Evolutionary conservation across 2,797 vertebrate genomes (phyloP), one percentile per base, ranked within the genome.

Genomic region (Eupleurogrammus muticus): DNA sequence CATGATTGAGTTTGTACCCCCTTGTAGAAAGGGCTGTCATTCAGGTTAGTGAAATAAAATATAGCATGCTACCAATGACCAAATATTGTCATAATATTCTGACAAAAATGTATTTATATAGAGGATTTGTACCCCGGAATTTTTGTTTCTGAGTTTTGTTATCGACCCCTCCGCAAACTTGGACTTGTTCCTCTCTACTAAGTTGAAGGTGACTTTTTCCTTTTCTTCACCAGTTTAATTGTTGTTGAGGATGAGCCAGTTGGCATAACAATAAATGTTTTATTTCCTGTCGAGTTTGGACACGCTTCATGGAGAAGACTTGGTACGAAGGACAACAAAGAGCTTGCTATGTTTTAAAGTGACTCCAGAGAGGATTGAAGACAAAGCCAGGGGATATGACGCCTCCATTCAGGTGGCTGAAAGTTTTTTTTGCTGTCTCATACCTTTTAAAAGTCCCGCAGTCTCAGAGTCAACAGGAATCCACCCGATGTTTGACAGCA

Each of bases 331-430:
- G 75, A 75, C 67, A 84, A 77, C 75, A 83, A 85, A 82, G 48
- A 57, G 65, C 70, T 77, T 73, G 68, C 62, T 88, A 53, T 77
- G 48, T 84, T 90, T 83, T 70, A 81, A 84, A 87, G 70, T 47
- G 64, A 74, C 76, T 74, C 66, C 80, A 82, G 56, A 86, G 66
- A 79, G 56, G 53, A 57, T 42, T 49, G 23, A 60, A 75, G 51
- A 63, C 60, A 83, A 67, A 73, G 52, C 53, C 57, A 21, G 23
- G n/a, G 40, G 51, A 78, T 70, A 78, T 81, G 62, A 84, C 68
- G 53, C 5, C 42, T 17, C 61, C 55, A 73, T 78, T 75, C 42
- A 47, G 52, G 17, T 63, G 60, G 77, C 53, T 66, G 63, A 38
- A 68, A 62, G 58, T 54, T 49, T 19, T 47, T 75, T 79, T 71